A percentile compares a stretch with the other conserved stretches of the same genome.
Evolutionary conservation across 2,113 vertebrate genomes (phyloP).

Genomic region (Phalacrocorax brasilianus): DNA sequence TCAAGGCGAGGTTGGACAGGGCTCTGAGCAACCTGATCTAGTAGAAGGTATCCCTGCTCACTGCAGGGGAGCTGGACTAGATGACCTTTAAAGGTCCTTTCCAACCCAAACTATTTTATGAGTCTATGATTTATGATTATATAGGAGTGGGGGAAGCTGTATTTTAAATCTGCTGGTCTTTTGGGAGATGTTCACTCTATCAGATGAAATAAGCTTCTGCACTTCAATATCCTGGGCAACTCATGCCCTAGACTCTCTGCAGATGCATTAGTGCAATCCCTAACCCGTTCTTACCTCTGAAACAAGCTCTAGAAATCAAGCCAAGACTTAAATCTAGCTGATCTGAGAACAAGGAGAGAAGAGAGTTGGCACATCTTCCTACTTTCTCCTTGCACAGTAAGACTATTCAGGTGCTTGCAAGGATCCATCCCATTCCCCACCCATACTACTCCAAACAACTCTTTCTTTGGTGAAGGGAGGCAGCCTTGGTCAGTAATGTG

Average conservation of each 20-base stretch:
- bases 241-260: background rate
- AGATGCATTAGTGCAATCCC: background rate
- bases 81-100: too few species aligned
- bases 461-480: background rate
- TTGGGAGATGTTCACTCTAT: background rate
- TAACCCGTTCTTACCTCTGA: background rate
- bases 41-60: too few species aligned
- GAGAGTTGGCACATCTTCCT: background rate
- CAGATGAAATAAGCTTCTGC: background rate
- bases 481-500: background rate
- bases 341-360: background rate
- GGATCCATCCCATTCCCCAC: background rate
- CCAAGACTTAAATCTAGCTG: background rate
- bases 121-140: too few species aligned
- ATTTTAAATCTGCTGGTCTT: background rate
- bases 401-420: background rate
- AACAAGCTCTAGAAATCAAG: background rate
- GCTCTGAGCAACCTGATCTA: too few species aligned
- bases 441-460: background rate
- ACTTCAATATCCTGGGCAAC: background rate
- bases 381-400: background rate
- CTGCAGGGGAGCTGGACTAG: too few species aligned
- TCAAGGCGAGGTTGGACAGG: too few species aligned
- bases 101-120: too few species aligned
- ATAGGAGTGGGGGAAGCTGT: background rate